Evolutionary conservation across 2,888 invertebrate species (phyloP).

Genomic region (Antitype chi): DNA sequence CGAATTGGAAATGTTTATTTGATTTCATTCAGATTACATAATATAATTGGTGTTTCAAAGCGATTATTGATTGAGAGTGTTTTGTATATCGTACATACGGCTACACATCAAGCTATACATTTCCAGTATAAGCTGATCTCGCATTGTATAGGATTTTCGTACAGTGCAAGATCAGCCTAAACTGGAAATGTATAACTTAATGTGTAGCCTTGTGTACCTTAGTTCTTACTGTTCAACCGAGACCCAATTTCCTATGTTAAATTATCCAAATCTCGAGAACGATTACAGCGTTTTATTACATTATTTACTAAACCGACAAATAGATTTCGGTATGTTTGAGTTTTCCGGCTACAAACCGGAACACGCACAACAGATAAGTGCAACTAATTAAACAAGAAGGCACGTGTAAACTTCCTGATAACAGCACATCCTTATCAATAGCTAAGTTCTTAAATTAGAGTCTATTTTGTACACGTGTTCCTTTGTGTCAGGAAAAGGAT

Average conservation of each 20-base stretch:
- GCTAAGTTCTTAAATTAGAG: slow-evolving; percentile 45
- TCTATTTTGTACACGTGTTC: slow-evolving; percentile 57
- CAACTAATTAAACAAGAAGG: slow-evolving; percentile 48
- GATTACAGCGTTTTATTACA: no score
- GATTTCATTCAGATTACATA: background rate
- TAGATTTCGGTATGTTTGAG: background rate
- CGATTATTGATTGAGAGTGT: background rate
- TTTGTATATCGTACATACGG: no score
- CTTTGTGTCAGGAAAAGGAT: slow-evolving; percentile 41
- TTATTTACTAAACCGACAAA: background rate
- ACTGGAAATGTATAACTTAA: no score
- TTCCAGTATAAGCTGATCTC: no score
- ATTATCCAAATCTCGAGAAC: no score
- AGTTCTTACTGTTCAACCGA: no score
- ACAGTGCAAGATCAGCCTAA: no score
- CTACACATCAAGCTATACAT: no score
- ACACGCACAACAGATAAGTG: slow-evolving; percentile 15
- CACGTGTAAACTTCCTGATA: slow-evolving; percentile 49
- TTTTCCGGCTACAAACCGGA: background rate
- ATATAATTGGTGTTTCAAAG: background rate
- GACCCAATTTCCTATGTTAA: no score
- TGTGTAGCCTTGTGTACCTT: no score
- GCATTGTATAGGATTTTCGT: no score
- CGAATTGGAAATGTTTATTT: background rate
- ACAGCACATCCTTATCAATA: slow-evolving; percentile 47